Conservation (phyloP, 2,797 vertebrate species). For the Chrysolophus pictus region DNA sequence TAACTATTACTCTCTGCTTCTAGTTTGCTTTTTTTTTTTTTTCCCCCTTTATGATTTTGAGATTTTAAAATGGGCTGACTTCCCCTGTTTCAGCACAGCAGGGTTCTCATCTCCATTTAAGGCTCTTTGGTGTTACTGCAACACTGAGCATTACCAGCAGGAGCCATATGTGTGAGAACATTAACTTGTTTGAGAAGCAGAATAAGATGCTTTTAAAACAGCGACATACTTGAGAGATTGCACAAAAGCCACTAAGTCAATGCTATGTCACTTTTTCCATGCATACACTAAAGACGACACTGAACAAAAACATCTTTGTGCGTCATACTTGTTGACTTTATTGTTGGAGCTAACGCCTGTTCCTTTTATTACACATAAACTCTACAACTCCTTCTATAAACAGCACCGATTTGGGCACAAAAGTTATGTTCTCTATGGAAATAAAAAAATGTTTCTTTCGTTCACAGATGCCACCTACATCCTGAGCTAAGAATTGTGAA, state of each 20-base stretch:
- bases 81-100: background rate
- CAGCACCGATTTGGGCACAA: background rate
- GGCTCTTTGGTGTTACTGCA: background rate
- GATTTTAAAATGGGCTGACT: background rate
- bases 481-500: conserved; percentile 13
- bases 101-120: background rate
- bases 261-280: background rate
- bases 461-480: conserved; percentile 27
- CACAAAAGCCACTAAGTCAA: conserved; percentile 6
- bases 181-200: background rate
- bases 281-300: background rate
- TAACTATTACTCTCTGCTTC: background rate
- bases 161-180: background rate
- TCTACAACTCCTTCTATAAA: conserved; percentile 11
- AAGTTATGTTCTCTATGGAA: background rate
- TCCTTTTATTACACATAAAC: background rate
- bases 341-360: background rate
- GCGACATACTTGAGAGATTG: background rate
- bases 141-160: background rate
- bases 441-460: background rate
- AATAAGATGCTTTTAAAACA: background rate
- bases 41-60: background rate
- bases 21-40: background rate
- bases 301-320: background rate
- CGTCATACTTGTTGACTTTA: background rate